Evolutionary conservation across 2,888 invertebrate genomes (phyloP), one percentile per base, ranked within the genome.

Genomic region (Urechis unicinctus): DNA sequence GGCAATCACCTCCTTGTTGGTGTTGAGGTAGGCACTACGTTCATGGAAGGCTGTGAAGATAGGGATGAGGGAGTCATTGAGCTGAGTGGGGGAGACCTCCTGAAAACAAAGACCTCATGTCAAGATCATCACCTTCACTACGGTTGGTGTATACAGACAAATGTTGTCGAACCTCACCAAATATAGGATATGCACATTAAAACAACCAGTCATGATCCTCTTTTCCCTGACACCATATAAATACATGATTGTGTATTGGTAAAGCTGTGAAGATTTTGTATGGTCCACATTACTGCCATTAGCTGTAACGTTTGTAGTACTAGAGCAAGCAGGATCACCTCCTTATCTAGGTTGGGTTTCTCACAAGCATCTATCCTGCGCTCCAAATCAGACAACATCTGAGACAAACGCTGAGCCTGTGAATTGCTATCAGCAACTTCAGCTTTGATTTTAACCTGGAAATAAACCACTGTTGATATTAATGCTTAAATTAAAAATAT

Each of bases 351-450:
- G 55, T 74, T 73, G 5, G 74, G 75, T 50, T 63, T 66, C 51
- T 68, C 68, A 60, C 73, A 75, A 30, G 74, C 72, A 59, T 75
- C 72, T 4, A 77, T 68, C 46, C 70, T 61, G 13, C 67, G 52
- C 43, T 69, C 68, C 17, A 77, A 67, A 47, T 70, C 66, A 29
- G 60, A 58, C 3, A 78, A 60, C 50, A 66, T 57, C 42, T 68
- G 65, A 13, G 62, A 66, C n/a, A 77, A 64, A n/a, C 56, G 55
- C 58, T 72, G 69, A 3, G 74, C 73, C 59, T 73, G 72, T 0
- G 64, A 63, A 67, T 78, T 78, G 61, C 73, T 72, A 54, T 68
- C 68, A 46, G 76, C 74, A 9, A 78, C 78, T 61, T 76, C 75
- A 3, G 70, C 68, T 59, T 77, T 77, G 28, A 78, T 73, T 62